A percentile compares a stretch with the other conserved stretches of the same genome.
phyloP scores from a whole-genome alignment of 1,140 invertebrate genomes.

The Steinernema feltiae region DNA sequence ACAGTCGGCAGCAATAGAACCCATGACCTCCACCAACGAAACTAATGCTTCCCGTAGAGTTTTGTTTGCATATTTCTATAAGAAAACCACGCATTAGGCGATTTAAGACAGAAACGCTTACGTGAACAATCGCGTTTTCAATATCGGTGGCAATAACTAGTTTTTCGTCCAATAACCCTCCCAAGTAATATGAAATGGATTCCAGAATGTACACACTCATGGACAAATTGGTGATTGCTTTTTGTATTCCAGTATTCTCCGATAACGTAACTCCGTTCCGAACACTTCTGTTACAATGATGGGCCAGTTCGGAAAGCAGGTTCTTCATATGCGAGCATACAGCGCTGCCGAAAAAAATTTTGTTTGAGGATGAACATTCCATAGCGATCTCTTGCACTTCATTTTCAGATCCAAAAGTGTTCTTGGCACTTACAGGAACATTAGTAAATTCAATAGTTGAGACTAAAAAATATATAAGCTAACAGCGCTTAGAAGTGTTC shows the following conservation, averaged over 20 bases:
- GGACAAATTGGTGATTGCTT: conserved; percentile 40
- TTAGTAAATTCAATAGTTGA: conserved; percentile 41
- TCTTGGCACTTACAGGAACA: conserved; percentile 26
- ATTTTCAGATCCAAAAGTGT: conserved; percentile 29
- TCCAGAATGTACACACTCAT: conserved; percentile 48
- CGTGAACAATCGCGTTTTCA: conserved; percentile 51
- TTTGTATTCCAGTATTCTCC: conserved; percentile 43
- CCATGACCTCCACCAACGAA: conserved; percentile 43
- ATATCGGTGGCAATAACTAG: conserved; percentile 47
- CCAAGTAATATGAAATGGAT: conserved; percentile 48
- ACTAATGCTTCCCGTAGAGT: conserved; percentile 41
- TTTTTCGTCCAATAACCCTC: conserved; percentile 46
- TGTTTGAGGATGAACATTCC: conserved; percentile 27
- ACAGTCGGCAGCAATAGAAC: conserved; percentile 26
- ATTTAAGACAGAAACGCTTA: conserved; percentile 21
- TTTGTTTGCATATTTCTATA: conserved; percentile 41
- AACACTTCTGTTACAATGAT: conserved; percentile 23
- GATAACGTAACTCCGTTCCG: conserved; percentile 34
- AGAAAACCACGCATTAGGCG: too few species aligned
- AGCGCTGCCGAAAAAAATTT: conserved; percentile 39
- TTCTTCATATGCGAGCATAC: conserved; percentile 46
- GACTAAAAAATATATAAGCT: conserved; percentile 31
- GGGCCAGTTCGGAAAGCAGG: conserved; percentile 23
- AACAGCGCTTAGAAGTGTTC: neutral
- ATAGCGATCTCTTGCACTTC: conserved; percentile 21